phyloP scores from a whole-genome alignment of 2,113 vertebrate species.

The Lophura nycthemera region DNA sequence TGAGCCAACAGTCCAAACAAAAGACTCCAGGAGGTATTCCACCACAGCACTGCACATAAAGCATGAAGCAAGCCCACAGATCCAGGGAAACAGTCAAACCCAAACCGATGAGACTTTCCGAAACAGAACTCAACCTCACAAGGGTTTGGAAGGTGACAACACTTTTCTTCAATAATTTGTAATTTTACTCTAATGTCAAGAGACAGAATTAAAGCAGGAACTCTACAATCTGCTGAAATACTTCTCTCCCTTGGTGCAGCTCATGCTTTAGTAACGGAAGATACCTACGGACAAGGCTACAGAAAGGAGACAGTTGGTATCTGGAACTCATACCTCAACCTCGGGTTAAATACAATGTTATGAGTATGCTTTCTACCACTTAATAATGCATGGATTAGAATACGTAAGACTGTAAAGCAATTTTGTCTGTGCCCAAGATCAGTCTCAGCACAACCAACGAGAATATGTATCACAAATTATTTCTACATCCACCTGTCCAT shows the following conservation, averaged over 20 bases:
- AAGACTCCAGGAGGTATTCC: background rate
- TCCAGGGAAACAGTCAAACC: background rate
- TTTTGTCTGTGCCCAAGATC: background rate
- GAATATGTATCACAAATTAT: slow-evolving; percentile 46
- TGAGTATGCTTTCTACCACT: fast-evolving
- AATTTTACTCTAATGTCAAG: background rate
- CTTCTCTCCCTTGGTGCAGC: background rate
- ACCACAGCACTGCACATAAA: background rate
- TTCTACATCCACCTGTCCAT: background rate
- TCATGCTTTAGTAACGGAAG: slow-evolving; percentile 10
- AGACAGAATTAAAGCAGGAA: background rate
- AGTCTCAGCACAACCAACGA: background rate
- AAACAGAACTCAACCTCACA: background rate
- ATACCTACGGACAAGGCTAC: background rate
- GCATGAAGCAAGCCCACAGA: background rate
- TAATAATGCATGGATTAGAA: background rate
- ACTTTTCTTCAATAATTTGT: background rate
- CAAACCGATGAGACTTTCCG: background rate
- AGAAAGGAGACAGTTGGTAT: background rate
- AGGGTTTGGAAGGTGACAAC: background rate
- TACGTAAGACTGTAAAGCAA: background rate
- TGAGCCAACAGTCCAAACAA: background rate
- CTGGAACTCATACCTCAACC: background rate
- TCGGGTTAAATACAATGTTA: background rate
- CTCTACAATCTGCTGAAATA: background rate